phyloP scores from a whole-genome alignment of 2,797 vertebrate genomes.

The Vireo griseus region DNA sequence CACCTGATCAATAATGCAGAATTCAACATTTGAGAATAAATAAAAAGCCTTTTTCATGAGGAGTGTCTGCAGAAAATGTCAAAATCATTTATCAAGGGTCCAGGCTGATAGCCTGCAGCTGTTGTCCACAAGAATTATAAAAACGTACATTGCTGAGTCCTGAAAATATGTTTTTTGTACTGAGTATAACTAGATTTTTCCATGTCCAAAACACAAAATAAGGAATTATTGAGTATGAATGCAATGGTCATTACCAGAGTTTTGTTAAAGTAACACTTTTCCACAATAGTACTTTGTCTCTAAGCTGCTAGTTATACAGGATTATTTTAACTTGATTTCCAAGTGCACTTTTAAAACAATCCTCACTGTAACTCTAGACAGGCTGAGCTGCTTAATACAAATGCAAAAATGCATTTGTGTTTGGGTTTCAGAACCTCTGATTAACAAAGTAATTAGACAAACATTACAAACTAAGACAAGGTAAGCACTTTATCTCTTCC shows the following conservation, averaged over 20 bases:
- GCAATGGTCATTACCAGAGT: not conserved
- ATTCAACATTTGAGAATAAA: constrained; percentile 66
- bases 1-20: constrained; percentile 65
- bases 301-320: not conserved
- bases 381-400: not conserved
- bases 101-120: constrained; percentile 52
- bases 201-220: not conserved
- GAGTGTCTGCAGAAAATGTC: constrained; percentile 64
- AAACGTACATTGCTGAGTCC: not conserved
- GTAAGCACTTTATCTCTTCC: not conserved
- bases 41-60: constrained; percentile 46
- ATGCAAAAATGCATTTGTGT: not conserved
- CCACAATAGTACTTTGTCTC: not conserved
- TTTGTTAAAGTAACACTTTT: not conserved
- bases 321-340: constrained; percentile 11
- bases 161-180: not conserved
- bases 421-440: not conserved
- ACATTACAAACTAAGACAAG: not conserved
- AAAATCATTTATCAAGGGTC: constrained; percentile 63
- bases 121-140: constrained; percentile 39
- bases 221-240: not conserved
- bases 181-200: not conserved
- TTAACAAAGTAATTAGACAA: constrained; percentile 12
- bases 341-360: not conserved
- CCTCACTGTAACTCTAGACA: not conserved